phyloP scores from a whole-genome alignment of 2,888 invertebrate species.

The Mongoloraphidia duomilia region DNA sequence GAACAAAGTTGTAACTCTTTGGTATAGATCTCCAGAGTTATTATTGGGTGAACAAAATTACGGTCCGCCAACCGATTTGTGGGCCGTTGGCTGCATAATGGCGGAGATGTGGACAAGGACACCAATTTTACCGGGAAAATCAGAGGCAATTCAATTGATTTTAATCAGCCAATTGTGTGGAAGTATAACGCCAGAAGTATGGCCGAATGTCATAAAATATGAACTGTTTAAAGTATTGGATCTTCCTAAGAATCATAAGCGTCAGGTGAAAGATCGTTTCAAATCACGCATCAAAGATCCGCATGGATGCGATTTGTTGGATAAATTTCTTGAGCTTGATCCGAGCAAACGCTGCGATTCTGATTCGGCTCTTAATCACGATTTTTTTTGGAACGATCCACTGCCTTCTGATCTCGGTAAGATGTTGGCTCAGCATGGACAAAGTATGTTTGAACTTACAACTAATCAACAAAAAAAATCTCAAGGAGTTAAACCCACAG shows the following conservation, averaged over 20 bases:
- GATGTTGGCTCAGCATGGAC: constrained; percentile 72
- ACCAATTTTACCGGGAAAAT: constrained; percentile 28
- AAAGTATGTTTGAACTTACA: constrained; percentile 75
- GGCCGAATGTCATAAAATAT: constrained; percentile 34
- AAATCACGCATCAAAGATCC: constrained; percentile 31
- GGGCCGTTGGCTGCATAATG: constrained; percentile 47
- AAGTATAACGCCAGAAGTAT: constrained; percentile 36
- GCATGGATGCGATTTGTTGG: constrained; percentile 35
- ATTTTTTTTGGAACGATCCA: constrained; percentile 91
- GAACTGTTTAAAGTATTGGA: constrained; percentile 31
- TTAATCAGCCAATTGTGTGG: constrained; percentile 42
- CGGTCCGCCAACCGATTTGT: constrained; percentile 39
- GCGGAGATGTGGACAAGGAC: constrained; percentile 42
- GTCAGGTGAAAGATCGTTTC: constrained; percentile 21
- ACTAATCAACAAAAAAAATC: too few relatives aligned
- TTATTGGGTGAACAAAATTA: constrained; percentile 37
- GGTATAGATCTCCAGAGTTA: constrained; percentile 44
- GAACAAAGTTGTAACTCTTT: constrained; percentile 42
- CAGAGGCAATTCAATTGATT: constrained; percentile 41
- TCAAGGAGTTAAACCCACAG: too few relatives aligned
- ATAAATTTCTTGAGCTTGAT: constrained; percentile 34
- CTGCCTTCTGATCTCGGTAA: constrained; percentile 72
- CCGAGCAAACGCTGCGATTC: constrained; percentile 47
- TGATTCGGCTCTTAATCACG: constrained; percentile 79
- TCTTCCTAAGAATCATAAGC: constrained; percentile 25